Evolutionary conservation across 2,888 invertebrate genomes (phyloP).

Genomic region (Sabatieria punctata): DNA sequence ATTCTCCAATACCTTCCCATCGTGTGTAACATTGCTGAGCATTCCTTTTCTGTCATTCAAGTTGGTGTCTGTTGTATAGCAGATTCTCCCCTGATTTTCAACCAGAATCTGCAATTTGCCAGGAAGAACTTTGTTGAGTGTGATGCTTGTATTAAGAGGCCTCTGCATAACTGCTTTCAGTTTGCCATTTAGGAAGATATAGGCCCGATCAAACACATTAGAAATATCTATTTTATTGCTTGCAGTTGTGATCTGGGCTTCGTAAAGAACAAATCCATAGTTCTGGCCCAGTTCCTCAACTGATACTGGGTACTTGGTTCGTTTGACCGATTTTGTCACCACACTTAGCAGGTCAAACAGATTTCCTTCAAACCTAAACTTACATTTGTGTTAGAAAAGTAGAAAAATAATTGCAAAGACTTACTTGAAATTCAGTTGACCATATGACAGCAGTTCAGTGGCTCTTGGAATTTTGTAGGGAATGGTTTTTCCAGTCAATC

Average conservation of each 20-base stretch:
- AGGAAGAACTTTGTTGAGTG: too few species aligned
- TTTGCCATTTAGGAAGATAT: not conserved
- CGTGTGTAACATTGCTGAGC: slow-evolving; percentile 35
- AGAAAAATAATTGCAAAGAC: not conserved
- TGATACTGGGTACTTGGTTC: not conserved
- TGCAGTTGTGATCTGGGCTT: not conserved
- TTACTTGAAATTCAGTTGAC: not conserved
- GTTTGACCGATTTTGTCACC: not conserved
- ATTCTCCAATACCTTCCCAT: slow-evolving; percentile 37
- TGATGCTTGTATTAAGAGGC: not conserved
- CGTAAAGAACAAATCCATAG: not conserved
- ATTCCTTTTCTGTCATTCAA: slow-evolving; percentile 14
- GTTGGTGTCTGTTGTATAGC: slow-evolving; percentile 38
- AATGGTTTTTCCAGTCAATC: not conserved
- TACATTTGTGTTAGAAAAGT: too few species aligned
- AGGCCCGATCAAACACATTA: not conserved
- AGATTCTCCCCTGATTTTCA: slow-evolving; percentile 65
- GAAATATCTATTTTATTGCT: not conserved
- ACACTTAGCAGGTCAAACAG: too few species aligned
- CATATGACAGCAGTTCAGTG: not conserved
- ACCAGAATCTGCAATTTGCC: slow-evolving; percentile 28
- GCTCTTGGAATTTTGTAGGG: not conserved
- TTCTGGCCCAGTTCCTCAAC: not conserved
- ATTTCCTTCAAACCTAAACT: too few species aligned
- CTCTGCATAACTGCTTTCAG: not conserved